Percentiles rank a stretch among this genome's conserved stretches.
These are phyloP conservation scores for Lepus oiostolus DNA, from an alignment of 2,797 vertebrate genomes.

Conservation along the genomic window DNA sequence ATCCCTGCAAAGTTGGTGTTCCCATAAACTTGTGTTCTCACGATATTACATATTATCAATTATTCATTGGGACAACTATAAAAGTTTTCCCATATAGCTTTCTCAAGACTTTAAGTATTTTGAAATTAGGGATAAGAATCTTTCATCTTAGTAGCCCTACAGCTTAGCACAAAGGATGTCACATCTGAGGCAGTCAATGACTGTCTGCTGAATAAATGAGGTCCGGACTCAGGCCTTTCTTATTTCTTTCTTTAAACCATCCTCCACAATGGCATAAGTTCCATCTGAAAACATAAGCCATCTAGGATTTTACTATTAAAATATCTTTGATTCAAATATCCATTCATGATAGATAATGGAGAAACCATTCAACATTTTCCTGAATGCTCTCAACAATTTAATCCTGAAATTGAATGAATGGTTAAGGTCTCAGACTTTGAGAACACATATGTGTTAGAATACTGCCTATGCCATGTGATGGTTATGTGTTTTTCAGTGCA, in stretches of 20 bases:
- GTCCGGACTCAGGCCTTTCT: conserved; percentile 19
- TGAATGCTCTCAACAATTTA: not conserved
- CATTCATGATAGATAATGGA: not conserved
- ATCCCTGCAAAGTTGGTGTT: not conserved
- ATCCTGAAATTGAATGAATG: conserved; percentile 14
- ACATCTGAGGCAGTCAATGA: not conserved
- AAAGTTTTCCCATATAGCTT: not conserved
- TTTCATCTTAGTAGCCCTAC: not conserved
- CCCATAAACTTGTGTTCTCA: not conserved
- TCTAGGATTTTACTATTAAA: not conserved
- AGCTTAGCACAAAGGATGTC: not conserved
- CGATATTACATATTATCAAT: not conserved
- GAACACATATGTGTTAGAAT: not conserved
- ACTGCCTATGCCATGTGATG: not conserved
- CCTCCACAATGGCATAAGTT: not conserved
- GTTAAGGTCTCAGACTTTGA: conserved; percentile 9
- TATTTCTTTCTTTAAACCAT: conserved; percentile 13
- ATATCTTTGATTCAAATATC: not conserved
- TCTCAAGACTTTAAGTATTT: conserved; percentile 16
- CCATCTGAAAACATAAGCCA: conserved; percentile 32
- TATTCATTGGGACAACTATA: not conserved
- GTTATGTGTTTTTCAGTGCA: not conserved
- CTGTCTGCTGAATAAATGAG: not conserved
- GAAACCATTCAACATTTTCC: not conserved
- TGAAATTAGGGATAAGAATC: conserved; percentile 8